Percentiles rank a stretch among this genome's conserved stretches.
Evolutionary conservation across 1,140 invertebrate species (phyloP).

Genomic region (Bombus cullumanus): DNA sequence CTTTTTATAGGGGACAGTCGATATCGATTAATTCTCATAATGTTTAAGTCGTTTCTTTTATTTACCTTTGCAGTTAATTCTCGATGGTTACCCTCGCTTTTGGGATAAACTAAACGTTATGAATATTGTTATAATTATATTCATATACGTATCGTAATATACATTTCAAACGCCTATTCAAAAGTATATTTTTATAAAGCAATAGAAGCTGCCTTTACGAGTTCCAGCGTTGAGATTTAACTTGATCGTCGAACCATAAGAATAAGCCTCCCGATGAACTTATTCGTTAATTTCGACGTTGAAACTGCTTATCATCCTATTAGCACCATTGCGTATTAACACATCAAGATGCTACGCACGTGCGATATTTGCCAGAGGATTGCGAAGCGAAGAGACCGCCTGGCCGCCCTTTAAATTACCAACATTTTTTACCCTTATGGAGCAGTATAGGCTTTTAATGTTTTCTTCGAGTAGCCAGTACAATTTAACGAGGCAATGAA

Average conservation of each 20-base stretch:
- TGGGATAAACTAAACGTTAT: too few species aligned
- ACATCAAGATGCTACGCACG: background rate
- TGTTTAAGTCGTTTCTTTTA: background rate
- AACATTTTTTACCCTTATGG: conserved; percentile 59
- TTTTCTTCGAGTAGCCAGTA: conserved; percentile 38
- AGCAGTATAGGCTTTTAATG: conserved; percentile 30
- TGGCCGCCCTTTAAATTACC: conserved; percentile 20
- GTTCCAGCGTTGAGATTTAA: background rate
- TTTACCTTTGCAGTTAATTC: too few species aligned
- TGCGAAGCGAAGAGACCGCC: background rate
- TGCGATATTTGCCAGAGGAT: background rate
- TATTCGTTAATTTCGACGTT: background rate
- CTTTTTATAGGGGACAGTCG: background rate
- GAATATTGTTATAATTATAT: too few species aligned
- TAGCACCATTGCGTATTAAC: background rate
- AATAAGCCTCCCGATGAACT: background rate
- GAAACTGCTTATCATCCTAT: background rate
- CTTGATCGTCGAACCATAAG: background rate
- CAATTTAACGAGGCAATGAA: conserved; percentile 62
- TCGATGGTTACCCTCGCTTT: too few species aligned
- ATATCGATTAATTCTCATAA: background rate
- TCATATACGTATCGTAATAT: too few species aligned
- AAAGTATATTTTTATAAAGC: too few species aligned
- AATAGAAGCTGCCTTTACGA: too few species aligned
- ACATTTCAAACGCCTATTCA: too few species aligned